Conservation (phyloP, 2,888 invertebrate genomes). For the Carpatolechia fugitivella region DNA sequence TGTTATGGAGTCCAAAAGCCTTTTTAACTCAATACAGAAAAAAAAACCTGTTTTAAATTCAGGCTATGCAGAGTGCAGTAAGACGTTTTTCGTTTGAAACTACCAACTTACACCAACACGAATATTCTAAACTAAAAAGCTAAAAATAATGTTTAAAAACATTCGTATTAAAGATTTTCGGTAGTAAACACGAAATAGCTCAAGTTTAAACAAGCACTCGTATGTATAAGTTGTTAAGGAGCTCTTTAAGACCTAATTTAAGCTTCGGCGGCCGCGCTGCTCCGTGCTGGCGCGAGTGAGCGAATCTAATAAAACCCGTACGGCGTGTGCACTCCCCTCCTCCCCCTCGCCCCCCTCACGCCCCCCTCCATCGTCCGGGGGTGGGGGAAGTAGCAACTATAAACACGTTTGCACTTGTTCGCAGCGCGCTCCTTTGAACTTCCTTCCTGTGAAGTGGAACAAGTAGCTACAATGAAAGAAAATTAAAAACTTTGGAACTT, state of each 20-base stretch:
- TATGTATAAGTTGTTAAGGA: neutral
- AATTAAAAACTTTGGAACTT: neutral
- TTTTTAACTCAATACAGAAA: too few species aligned
- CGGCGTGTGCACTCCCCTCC: slow-evolving; percentile 31
- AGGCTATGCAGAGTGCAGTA: too few species aligned
- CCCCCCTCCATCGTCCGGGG: neutral
- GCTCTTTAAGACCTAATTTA: neutral
- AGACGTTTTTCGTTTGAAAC: too few species aligned
- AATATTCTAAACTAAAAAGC: too few species aligned
- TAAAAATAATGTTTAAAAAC: too few species aligned
- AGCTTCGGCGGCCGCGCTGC: neutral
- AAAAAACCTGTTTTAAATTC: too few species aligned
- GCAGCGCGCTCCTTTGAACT: slow-evolving; percentile 3
- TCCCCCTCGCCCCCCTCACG: slow-evolving; percentile 20
- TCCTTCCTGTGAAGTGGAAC: neutral
- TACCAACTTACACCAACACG: too few species aligned
- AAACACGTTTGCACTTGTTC: slow-evolving; percentile 27
- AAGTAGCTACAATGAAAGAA: slow-evolving; percentile 6
- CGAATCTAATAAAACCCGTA: slow-evolving; percentile 33
- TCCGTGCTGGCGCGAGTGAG: slow-evolving; percentile 13
- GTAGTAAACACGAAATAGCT: neutral
- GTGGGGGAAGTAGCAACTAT: slow-evolving; percentile 17
- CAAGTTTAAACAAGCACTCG: neutral
- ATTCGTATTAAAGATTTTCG: neutral
- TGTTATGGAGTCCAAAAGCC: too few species aligned